Evolutionary conservation across 2,797 vertebrate species (phyloP), one percentile per base, ranked within the genome.

Genomic region (Hippoglossus hippoglossus): DNA sequence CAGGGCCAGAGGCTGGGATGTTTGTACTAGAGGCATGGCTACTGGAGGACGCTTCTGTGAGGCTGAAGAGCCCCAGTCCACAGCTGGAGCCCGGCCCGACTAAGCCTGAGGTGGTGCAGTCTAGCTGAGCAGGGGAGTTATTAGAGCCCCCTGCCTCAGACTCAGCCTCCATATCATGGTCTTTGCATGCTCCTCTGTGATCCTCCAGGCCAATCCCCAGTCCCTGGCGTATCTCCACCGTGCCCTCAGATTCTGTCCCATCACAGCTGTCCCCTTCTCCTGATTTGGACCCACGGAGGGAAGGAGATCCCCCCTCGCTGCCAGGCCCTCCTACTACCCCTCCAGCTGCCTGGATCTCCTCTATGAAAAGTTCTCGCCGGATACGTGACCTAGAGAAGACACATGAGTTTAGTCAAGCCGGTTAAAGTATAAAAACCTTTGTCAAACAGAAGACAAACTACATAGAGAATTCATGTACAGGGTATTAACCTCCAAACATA

Each of bases 251-350:
- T 77, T 99, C 97, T 67, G 96, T 97, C 83, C 98, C 97, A 26
- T 99, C 98, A 58, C 98, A 99, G 94, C 98, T 99, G 94, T 99
- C 97, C 41, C 97, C 97, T 88, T 99, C 98, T 3, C 96, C 92
- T 4, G 95, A 95, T 81, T 97, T 95, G 92, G 94, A 90, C 73
- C 95, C 96, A 2, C 96, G 90, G 25, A 95, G 95, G 0, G 97
- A 97, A 4, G 97, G 97, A 26, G 98, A 99, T 69, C 98, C 97
- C 18, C 96, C 96, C 54, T 97, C 96, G 84, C 96, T 98, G 94
- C 94, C 97, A 91, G 91, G 91, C 55, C 88, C 88, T 2, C 88
- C 88, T 4, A 86, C 16, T 2, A 88, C 16, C 9, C 96, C 95
- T 4, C 95, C 95, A 67, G 97, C 97, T 80, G 97, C 96, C 93